Conservation (phyloP, 2,797 vertebrate species). For the Ceryle rudis region DNA sequence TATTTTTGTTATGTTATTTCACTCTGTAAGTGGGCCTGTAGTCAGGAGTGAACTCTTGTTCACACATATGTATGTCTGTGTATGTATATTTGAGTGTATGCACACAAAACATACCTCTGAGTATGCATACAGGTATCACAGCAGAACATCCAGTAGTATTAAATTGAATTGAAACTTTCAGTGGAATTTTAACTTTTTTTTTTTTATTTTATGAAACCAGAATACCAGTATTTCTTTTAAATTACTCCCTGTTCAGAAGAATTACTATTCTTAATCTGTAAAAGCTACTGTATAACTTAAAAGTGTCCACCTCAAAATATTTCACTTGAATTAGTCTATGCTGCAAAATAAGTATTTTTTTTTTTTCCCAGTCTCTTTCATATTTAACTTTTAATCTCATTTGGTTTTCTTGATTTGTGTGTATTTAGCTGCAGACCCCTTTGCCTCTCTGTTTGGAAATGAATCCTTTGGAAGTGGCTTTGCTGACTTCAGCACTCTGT, state of each 20-base stretch:
- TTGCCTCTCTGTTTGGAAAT: conserved; percentile 93
- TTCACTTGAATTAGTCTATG: neutral
- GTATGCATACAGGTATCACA: neutral
- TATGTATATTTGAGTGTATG: neutral
- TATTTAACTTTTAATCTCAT: neutral
- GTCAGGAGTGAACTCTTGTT: neutral
- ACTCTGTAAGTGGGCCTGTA: neutral
- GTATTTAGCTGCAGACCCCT: conserved; percentile 87
- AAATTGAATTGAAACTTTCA: neutral
- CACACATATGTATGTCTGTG: neutral
- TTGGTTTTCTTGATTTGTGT: neutral
- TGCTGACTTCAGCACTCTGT: conserved; percentile 92
- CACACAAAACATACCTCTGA: neutral
- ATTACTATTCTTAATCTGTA: neutral
- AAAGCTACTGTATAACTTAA: neutral
- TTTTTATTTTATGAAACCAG: neutral
- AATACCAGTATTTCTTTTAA: neutral
- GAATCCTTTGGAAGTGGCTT: conserved; percentile 93
- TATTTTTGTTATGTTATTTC: neutral
- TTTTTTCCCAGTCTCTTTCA: neutral
- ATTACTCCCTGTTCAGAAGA: neutral
- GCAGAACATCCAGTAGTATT: neutral
- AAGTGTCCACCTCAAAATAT: neutral
- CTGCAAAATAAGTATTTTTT: neutral
- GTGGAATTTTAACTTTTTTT: neutral